phyloP scores from a whole-genome alignment of 2,888 invertebrate genomes.

The Teleogryllus oceanicus region DNA sequence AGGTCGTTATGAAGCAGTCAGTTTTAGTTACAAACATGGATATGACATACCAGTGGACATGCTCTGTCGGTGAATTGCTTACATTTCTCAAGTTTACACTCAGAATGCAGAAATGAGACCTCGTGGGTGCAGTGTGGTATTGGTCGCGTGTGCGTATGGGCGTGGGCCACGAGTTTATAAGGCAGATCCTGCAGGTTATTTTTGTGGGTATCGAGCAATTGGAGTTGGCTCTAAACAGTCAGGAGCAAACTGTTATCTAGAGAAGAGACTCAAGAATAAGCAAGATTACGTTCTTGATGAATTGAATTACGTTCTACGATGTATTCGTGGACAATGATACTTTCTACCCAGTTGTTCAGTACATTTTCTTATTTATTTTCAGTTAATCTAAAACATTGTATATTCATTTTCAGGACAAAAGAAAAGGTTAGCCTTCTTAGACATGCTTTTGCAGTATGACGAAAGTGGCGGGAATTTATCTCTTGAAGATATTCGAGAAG shows the following conservation, averaged over 20 bases:
- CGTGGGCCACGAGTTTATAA: slow-evolving; percentile 90
- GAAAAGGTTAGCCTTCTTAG: too few relatives aligned
- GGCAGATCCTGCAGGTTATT: slow-evolving; percentile 98
- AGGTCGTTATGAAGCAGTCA: slow-evolving; percentile 94
- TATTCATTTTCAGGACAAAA: too few relatives aligned
- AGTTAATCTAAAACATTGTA: too few relatives aligned
- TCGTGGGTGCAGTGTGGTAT: slow-evolving; percentile 88
- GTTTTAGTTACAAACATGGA: slow-evolving; percentile 95
- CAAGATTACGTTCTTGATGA: too few relatives aligned
- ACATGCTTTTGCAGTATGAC: too few relatives aligned
- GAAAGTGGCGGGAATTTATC: too few relatives aligned
- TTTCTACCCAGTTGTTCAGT: too few relatives aligned
- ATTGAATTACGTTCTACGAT: too few relatives aligned
- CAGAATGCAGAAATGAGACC: slow-evolving; percentile 99
- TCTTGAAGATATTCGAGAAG: too few relatives aligned
- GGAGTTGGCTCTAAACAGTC: slow-evolving; percentile 95
- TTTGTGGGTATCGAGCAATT: slow-evolving; percentile 90
- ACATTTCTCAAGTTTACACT: slow-evolving; percentile 94
- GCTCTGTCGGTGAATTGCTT: slow-evolving; percentile 89
- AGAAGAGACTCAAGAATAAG: slow-evolving; percentile 96
- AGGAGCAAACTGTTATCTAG: slow-evolving; percentile 93
- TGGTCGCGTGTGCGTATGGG: slow-evolving; percentile 86
- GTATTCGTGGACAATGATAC: too few relatives aligned
- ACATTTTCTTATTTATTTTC: too few relatives aligned
- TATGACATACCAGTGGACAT: slow-evolving; percentile 93